Evolutionary conservation across 2,888 invertebrate genomes (phyloP).

Genomic region (Acanthoscelides obtectus): DNA sequence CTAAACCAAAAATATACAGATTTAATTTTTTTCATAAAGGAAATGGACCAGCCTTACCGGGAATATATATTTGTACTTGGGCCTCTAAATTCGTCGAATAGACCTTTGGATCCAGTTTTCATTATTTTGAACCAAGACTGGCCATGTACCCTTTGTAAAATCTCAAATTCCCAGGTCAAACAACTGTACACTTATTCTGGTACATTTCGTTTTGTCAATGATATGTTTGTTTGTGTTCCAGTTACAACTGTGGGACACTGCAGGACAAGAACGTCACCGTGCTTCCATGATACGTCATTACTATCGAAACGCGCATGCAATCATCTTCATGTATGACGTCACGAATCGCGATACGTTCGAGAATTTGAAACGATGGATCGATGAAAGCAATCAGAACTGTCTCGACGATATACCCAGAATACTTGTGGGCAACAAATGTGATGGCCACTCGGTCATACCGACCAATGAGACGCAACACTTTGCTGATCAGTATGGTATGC

Average conservation of each 20-base stretch:
- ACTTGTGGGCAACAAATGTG: slow-evolving; percentile 78
- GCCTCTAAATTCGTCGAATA: too few relatives aligned
- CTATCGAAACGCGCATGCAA: slow-evolving; percentile 78
- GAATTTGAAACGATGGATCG: slow-evolving; percentile 69
- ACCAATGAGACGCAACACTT: slow-evolving; percentile 69
- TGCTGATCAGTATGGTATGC: slow-evolving; percentile 70
- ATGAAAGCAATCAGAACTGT: slow-evolving; percentile 67
- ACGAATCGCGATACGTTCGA: slow-evolving; percentile 59
- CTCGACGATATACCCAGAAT: slow-evolving; percentile 64
- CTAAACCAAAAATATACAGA: too few relatives aligned
- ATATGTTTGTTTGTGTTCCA: slow-evolving; percentile 42
- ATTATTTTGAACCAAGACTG: too few relatives aligned
- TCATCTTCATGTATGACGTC: slow-evolving; percentile 80
- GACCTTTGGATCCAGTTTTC: too few relatives aligned
- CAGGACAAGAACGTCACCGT: slow-evolving; percentile 76
- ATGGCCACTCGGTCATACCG: slow-evolving; percentile 60
- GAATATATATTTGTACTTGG: too few relatives aligned
- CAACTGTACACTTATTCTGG: too few relatives aligned
- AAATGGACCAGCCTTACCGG: too few relatives aligned
- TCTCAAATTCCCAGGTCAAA: background rate
- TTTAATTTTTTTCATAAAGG: too few relatives aligned
- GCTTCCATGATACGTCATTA: slow-evolving; percentile 80
- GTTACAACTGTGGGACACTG: slow-evolving; percentile 75
- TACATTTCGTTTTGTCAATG: too few relatives aligned
- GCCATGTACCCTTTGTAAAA: too few relatives aligned